Conservation (phyloP, 2,888 invertebrate species). For the Pemphredon lugubris region DNA sequence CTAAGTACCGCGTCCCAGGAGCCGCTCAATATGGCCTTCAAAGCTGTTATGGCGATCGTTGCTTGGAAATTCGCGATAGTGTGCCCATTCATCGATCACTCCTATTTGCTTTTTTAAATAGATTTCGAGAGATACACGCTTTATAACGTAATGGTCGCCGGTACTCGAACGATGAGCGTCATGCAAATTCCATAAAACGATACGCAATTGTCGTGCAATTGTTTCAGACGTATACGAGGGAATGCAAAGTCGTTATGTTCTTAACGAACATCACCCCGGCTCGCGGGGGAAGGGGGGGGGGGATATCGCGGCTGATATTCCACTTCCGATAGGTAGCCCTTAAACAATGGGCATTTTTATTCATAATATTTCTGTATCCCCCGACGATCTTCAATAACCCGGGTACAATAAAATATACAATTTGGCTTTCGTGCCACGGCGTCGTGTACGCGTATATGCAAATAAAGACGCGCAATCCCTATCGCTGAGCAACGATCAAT, state of each 20-base stretch:
- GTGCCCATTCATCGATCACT: constrained; percentile 60
- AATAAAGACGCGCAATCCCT: no score
- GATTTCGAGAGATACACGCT: constrained; percentile 32
- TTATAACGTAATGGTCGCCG: constrained; percentile 17
- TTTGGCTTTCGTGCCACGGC: no score
- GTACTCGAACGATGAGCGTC: neutral
- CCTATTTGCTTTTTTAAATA: constrained; percentile 58
- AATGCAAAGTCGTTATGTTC: constrained; percentile 3
- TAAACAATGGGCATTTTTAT: neutral
- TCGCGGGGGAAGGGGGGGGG: no score
- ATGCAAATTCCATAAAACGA: constrained; percentile 6
- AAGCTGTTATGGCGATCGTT: constrained; percentile 67
- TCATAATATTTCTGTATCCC: neutral
- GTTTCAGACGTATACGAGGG: constrained; percentile 2
- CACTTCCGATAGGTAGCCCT: neutral
- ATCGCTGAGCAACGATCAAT: no score
- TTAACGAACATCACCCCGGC: neutral
- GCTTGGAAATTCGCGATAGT: constrained; percentile 63
- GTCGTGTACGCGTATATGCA: no score
- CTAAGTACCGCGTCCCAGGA: constrained; percentile 55
- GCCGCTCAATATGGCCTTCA: constrained; percentile 61
- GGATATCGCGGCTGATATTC: neutral
- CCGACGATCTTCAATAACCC: neutral
- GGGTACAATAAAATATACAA: neutral
- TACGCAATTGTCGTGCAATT: constrained; percentile 8